These are phyloP conservation scores for Oreonectes daqikongensis DNA, from an alignment of 2,797 vertebrate species.

Conservation along the genomic window DNA sequence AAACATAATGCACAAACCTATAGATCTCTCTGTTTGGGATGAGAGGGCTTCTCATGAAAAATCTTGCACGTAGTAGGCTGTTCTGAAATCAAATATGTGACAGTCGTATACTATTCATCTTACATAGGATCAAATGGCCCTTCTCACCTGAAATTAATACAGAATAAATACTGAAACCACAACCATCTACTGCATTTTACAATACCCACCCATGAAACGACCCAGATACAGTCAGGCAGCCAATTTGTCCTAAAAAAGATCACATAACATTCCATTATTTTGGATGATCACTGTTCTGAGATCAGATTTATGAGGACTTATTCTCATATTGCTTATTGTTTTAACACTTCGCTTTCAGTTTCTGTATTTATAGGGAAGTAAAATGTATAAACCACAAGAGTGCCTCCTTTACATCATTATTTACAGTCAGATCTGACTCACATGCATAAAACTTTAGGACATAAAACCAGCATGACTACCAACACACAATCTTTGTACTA, in stretches of 20 bases:
- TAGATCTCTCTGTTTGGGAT: too few relatives aligned
- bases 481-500: too few relatives aligned
- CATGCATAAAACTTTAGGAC: too few relatives aligned
- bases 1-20: too few relatives aligned
- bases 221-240: constrained; percentile 59
- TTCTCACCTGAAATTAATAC: constrained; percentile 62
- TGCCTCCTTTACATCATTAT: too few relatives aligned
- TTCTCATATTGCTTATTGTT: background rate
- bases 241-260: constrained; percentile 24
- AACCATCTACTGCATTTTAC: constrained; percentile 64
- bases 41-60: background rate
- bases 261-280: constrained; percentile 12
- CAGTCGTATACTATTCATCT: constrained; percentile 54
- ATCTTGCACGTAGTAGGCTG: constrained; percentile 58
- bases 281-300: background rate
- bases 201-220: constrained; percentile 64
- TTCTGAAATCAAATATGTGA: constrained; percentile 70
- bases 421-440: too few relatives aligned
- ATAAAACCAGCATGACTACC: too few relatives aligned
- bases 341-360: too few relatives aligned
- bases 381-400: too few relatives aligned
- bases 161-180: constrained; percentile 48
- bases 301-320: background rate
- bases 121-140: constrained; percentile 66
- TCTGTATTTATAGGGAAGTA: too few relatives aligned